These are phyloP conservation scores for Gasterosteus nipponicus DNA, from an alignment of 2,113 vertebrate species.

Conservation along the genomic window DNA sequence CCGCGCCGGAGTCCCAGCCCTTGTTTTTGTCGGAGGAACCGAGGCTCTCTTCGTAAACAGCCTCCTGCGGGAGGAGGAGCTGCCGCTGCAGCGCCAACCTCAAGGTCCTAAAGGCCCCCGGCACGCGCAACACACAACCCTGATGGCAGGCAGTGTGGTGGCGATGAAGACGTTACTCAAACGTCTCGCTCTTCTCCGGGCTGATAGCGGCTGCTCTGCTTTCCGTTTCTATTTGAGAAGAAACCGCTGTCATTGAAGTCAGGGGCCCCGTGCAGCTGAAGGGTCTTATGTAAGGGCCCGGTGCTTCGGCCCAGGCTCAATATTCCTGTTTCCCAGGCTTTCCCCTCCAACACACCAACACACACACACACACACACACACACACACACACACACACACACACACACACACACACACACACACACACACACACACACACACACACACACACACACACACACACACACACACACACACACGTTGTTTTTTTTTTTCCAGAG, in stretches of 20 bases:
- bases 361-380: too few relatives aligned
- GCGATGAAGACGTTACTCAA: neutral
- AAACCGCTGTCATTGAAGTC: neutral
- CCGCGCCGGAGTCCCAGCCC: slow-evolving; percentile 52
- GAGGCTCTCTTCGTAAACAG: slow-evolving; percentile 77
- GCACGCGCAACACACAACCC: neutral
- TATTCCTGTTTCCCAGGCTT: slow-evolving; percentile 32
- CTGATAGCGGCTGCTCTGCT: slow-evolving; percentile 11
- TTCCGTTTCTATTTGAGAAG: slow-evolving; percentile 14
- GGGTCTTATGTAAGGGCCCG: slow-evolving; percentile 18
- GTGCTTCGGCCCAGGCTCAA: neutral
- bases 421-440: neutral
- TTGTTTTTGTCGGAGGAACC: slow-evolving; percentile 66
- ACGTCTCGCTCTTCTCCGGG: too few relatives aligned
- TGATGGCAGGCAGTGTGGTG: neutral
- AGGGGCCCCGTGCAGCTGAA: slow-evolving; percentile 5
- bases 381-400: too few relatives aligned
- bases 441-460: too few relatives aligned
- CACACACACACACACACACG: neutral
- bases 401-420: too few relatives aligned
- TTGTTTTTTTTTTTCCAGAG: neutral
- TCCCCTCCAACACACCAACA: neutral
- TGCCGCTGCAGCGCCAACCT: slow-evolving; percentile 53
- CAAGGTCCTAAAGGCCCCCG: slow-evolving; percentile 72
- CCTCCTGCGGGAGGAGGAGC: slow-evolving; percentile 61